Evolutionary conservation across 2,797 vertebrate species (phyloP).

Genomic region (Girardinus metallicus): DNA sequence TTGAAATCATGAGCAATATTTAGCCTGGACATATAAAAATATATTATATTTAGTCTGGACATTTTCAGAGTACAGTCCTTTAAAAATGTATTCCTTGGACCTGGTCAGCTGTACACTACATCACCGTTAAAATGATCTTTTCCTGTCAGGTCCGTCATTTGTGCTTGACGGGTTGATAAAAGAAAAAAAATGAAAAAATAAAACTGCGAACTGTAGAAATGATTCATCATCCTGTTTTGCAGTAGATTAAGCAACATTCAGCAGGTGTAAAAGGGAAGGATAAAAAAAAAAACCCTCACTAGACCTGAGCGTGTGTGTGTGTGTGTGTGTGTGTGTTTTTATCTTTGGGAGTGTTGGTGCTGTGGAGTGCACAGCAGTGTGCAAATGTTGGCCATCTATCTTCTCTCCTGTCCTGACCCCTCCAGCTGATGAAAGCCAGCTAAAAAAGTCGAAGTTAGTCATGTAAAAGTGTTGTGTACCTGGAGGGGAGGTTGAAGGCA

Average conservation of each 20-base stretch:
- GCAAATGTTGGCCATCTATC: slow-evolving; percentile 27
- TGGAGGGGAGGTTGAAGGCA: slow-evolving; percentile 30
- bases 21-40: not conserved
- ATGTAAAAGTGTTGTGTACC: slow-evolving; percentile 41
- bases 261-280: not conserved
- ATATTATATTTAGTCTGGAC: not conserved
- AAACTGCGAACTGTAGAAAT: not conserved
- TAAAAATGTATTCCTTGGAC: not conserved
- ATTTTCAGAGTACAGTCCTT: not conserved
- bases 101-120: not conserved
- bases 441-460: slow-evolving; percentile 32
- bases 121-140: not conserved
- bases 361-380: not conserved
- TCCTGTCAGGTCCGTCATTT: not conserved
- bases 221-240: slow-evolving; percentile 11
- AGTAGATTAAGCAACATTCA: slow-evolving; percentile 9
- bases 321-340: not conserved
- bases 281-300: not conserved
- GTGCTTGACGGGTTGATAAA: too few relatives aligned
- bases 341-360: not conserved
- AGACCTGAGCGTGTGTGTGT: not conserved
- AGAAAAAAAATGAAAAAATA: not conserved
- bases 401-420: slow-evolving; percentile 30
- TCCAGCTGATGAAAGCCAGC: slow-evolving; percentile 40
- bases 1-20: not conserved